Base-by-base conservation (phyloP, 1,140 invertebrate species). In the Rhagoletis pomonella region DNA sequence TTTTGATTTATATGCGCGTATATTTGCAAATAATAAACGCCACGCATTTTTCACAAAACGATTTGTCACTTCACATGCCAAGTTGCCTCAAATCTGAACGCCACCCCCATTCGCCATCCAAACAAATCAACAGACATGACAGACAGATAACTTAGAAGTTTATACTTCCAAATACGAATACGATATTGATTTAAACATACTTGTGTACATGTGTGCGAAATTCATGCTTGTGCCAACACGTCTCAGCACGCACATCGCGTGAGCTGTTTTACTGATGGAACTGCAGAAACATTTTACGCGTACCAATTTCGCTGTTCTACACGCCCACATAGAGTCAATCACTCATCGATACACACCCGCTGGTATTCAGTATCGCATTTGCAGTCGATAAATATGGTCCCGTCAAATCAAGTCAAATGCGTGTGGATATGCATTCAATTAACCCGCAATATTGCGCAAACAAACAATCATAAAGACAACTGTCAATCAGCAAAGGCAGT, bases 371-470 rank as follows among this genome's bases (percentile, higher is more conserved):
- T 42, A 10, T 17, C 67, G 42, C 42, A 47, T 73, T 73, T 44
- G 39, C 67, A 47, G 42, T 17, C 67, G 44, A 47, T n/a, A 1
- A 73, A 73, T 73, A 81, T 81, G n/a, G 69, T 17, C 0, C 2
- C 5, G 44, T n/a, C 9, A 55, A 81, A 55, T 81, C 73, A 81
- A 29, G 50, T 55, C 73, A 50, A 55, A 19, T 29, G 73, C 73
- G 17, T 55, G 47, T 42, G 73, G 73, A 81, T 81, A 55, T 81
- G 44, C 50, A 81, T 81, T 81, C 73, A 81, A 81, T 81, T 81
- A 81, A 81, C 47, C 29, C 9, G 47, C n/a, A 47, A 81, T 81
- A 55, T 81, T 14, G 17, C n/a, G 73, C 47, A 29, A 9, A 81
- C 73, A 81, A 50, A 81, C 47, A 81, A 81, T 29, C 47, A 55